These are phyloP conservation scores for Gallinago solitaria DNA, from an alignment of 2,797 vertebrate genomes.

Conservation along the genomic window DNA sequence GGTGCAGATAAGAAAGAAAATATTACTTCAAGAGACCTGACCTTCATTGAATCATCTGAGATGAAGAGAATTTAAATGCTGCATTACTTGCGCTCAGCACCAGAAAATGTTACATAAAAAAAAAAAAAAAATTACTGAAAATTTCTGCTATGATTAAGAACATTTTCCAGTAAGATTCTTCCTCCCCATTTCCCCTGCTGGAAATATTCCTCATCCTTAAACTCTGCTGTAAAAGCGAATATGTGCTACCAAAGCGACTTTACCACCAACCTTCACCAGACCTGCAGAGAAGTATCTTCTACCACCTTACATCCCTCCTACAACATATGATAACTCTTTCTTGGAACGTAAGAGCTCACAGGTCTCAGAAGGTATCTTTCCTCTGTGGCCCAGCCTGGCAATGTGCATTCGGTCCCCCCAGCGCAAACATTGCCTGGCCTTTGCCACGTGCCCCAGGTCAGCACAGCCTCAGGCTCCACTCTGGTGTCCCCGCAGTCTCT, in stretches of 20 bases:
- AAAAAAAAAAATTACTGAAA: not conserved
- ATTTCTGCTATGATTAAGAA: constrained; percentile 36
- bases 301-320: not conserved
- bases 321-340: fast-evolving
- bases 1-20: constrained; percentile 48
- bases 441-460: not conserved
- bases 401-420: fast-evolving
- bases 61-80: constrained; percentile 51
- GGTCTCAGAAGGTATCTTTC: not conserved
- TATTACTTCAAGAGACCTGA: constrained; percentile 41
- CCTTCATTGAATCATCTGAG: constrained; percentile 48
- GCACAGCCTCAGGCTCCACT: fast-evolving
- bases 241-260: not conserved
- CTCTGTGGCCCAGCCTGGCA: not conserved
- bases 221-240: not conserved
- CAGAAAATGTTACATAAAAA: not conserved
- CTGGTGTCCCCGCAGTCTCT: fast-evolving
- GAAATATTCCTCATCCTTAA: not conserved
- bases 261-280: not conserved
- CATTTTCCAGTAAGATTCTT: not conserved
- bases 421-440: not conserved
- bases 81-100: constrained; percentile 1
- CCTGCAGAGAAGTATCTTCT: not conserved
- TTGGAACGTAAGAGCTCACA: not conserved
- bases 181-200: not conserved